Percentiles rank a stretch among this genome's conserved stretches.
phyloP scores from a whole-genome alignment of 2,113 vertebrate species.

The Antigone vipio region DNA sequence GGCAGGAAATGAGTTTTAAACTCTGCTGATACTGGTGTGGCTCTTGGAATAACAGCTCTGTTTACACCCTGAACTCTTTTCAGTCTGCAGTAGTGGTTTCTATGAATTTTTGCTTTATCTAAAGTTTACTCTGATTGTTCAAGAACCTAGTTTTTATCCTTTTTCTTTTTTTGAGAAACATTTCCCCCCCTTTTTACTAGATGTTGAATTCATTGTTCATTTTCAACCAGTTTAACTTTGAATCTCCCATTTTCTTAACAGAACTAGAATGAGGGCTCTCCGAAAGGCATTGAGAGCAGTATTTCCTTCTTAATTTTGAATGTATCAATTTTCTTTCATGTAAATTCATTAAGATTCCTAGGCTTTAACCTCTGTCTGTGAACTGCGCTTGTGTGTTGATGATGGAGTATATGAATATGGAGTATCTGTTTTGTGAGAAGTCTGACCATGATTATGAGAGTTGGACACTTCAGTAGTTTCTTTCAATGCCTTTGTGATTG shows the following conservation, averaged over 20 bases:
- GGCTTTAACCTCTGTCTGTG: background rate
- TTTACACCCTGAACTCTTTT: background rate
- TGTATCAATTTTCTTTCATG: background rate
- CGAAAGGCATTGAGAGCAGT: background rate
- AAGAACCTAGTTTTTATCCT: background rate
- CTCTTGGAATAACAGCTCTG: background rate
- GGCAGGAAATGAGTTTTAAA: background rate
- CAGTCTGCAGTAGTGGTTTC: background rate
- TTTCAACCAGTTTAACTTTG: background rate
- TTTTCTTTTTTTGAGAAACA: background rate
- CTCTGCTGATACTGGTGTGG: background rate
- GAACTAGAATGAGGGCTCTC: background rate
- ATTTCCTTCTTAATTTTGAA: background rate
- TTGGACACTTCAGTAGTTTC: background rate
- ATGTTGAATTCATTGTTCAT: background rate
- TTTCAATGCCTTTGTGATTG: background rate
- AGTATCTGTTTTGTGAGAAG: background rate
- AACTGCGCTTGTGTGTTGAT: background rate
- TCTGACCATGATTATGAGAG: background rate
- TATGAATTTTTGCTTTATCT: background rate
- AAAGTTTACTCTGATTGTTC: background rate
- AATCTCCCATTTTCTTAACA: background rate
- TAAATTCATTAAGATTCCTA: background rate
- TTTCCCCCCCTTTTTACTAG: background rate
- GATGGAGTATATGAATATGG: background rate